A percentile compares a stretch with the other conserved stretches of the same genome.
These are phyloP conservation scores for Elephantulus edwardii DNA, from an alignment of 2,113 vertebrate species.

Conservation along the genomic window DNA sequence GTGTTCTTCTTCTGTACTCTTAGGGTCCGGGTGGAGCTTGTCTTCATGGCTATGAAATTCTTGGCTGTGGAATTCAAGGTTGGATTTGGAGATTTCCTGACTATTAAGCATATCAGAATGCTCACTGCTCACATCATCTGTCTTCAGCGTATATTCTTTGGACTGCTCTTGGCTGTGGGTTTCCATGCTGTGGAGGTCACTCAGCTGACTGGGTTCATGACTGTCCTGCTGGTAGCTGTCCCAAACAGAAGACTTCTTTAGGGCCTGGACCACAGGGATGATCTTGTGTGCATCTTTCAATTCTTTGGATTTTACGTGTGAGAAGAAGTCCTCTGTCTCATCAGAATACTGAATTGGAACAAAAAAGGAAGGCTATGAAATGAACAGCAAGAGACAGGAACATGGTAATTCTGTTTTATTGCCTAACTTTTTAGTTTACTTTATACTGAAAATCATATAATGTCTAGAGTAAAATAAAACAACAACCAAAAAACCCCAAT, in stretches of 20 bases:
- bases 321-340: slow-evolving; percentile 45
- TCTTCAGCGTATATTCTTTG: neutral
- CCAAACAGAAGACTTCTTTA: neutral
- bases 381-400: neutral
- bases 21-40: slow-evolving; percentile 45
- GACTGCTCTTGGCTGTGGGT: slow-evolving; percentile 62
- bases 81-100: slow-evolving; percentile 51
- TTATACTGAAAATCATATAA: neutral
- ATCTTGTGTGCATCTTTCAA: neutral
- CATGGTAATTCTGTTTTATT: neutral
- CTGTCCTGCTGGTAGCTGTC: slow-evolving; percentile 60
- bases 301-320: slow-evolving; percentile 60
- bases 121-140: slow-evolving; percentile 36
- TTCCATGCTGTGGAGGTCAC: slow-evolving; percentile 42
- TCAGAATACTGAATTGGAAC: slow-evolving; percentile 67
- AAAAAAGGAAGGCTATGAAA: slow-evolving; percentile 46
- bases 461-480: neutral
- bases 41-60: slow-evolving; percentile 72
- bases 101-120: slow-evolving; percentile 39
- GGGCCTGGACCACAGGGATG: neutral
- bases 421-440: neutral
- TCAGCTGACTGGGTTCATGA: slow-evolving; percentile 60
- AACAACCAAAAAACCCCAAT: neutral
- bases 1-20: slow-evolving; percentile 46
- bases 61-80: neutral